These are phyloP conservation scores for Bellardia bayeri DNA, from an alignment of 2,888 invertebrate species.

Conservation along the genomic window DNA sequence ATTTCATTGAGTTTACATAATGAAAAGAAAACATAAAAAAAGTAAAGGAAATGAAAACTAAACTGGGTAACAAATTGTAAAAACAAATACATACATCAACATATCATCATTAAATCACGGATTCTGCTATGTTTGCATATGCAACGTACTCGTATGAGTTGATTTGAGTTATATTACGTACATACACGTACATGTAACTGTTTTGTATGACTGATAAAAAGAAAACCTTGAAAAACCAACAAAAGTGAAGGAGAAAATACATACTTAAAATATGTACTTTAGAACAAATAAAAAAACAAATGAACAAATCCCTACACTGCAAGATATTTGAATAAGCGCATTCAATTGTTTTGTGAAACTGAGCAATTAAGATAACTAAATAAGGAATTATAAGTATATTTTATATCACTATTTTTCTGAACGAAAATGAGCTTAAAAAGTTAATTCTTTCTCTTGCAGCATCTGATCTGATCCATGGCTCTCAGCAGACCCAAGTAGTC, in stretches of 20 bases:
- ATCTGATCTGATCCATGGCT: too few species aligned
- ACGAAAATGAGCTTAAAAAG: too few species aligned
- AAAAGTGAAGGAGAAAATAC: slow-evolving; percentile 23
- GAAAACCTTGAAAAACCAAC: slow-evolving; percentile 29
- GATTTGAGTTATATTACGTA: background rate
- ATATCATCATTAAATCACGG: background rate
- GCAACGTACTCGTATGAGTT: background rate
- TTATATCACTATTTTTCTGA: too few species aligned
- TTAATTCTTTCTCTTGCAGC: too few species aligned
- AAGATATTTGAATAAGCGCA: background rate
- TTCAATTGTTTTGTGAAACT: too few species aligned
- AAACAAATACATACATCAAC: slow-evolving; percentile 4
- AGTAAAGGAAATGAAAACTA: background rate
- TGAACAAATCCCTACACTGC: background rate
- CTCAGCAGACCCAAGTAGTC: too few species aligned
- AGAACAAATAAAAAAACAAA: background rate
- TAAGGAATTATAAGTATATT: too few species aligned
- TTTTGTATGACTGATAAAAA: background rate
- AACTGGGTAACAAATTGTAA: slow-evolving; percentile 1
- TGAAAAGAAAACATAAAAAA: background rate
- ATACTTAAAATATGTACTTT: slow-evolving; percentile 19
- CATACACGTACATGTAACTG: background rate
- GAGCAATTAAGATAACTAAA: too few species aligned
- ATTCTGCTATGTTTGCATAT: too few species aligned
- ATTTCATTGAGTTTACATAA: slow-evolving; percentile 50